Evolutionary conservation across 1,140 invertebrate genomes (phyloP).

Genomic region (Brachionus rubens): DNA sequence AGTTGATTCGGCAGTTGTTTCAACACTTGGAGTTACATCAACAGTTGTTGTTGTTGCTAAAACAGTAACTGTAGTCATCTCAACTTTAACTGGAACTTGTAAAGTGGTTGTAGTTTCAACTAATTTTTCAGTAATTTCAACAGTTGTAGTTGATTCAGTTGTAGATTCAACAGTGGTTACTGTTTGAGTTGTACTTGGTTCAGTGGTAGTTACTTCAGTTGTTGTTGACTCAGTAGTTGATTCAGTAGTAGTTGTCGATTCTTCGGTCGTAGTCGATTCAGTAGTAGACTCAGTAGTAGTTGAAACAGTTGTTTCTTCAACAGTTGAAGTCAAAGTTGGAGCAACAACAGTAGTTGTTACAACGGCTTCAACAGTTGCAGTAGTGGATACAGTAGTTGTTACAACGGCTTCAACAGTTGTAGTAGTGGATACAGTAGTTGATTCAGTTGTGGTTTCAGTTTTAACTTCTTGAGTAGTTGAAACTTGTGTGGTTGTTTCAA

Average conservation of each 20-base stretch:
- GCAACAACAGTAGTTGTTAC: constrained; percentile 4
- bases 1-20: neutral
- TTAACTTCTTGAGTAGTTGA: too few species aligned
- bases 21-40: neutral
- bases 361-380: neutral
- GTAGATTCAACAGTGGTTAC: neutral
- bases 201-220: neutral
- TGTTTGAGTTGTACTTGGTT: too few species aligned
- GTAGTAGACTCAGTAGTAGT: neutral
- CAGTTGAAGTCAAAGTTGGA: neutral
- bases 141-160: neutral
- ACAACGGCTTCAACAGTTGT: neutral
- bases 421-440: neutral
- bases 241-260: neutral
- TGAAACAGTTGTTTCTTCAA: neutral
- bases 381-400: neutral
- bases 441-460: too few species aligned
- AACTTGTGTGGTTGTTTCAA: too few species aligned
- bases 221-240: constrained; percentile 16
- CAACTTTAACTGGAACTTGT: neutral
- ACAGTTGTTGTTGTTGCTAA: neutral
- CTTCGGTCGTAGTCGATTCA: neutral
- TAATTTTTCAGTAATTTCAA: neutral
- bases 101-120: neutral
- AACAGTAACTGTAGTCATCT: neutral